Evolutionary conservation across 1,140 invertebrate genomes (phyloP).

Genomic region (Neodiprion fabricii): DNA sequence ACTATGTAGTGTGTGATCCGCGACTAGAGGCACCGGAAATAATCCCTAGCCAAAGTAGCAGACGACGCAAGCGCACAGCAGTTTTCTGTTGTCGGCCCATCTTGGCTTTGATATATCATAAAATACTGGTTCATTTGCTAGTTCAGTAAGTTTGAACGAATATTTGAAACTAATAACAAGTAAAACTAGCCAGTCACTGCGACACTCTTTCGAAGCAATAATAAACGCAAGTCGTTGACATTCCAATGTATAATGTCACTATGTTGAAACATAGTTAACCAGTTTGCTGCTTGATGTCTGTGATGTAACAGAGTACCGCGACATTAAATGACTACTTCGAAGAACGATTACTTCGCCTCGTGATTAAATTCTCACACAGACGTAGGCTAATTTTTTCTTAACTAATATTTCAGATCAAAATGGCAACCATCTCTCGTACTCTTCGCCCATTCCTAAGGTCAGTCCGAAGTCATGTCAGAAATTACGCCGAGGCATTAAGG

Average conservation of each 20-base stretch:
- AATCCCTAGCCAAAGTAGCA: slow-evolving; percentile 11
- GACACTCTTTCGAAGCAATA: not conserved
- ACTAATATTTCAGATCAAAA: slow-evolving; percentile 26
- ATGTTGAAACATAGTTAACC: not conserved
- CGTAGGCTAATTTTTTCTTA: too few species aligned
- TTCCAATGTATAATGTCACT: not conserved
- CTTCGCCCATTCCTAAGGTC: slow-evolving; percentile 49
- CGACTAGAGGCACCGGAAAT: not conserved
- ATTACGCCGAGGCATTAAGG: slow-evolving; percentile 67
- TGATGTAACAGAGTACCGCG: not conserved
- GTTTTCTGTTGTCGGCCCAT: slow-evolving; percentile 6
- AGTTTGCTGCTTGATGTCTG: not conserved
- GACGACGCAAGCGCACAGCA: slow-evolving; percentile 21
- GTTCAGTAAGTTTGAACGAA: not conserved
- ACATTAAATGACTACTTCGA: not conserved
- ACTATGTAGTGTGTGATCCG: not conserved
- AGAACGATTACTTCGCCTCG: too few species aligned
- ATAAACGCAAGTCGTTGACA: not conserved
- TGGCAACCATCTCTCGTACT: slow-evolving; percentile 50
- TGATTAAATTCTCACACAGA: too few species aligned
- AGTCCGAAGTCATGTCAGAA: slow-evolving; percentile 53
- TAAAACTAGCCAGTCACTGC: too few species aligned
- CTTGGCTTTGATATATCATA: slow-evolving; percentile 12
- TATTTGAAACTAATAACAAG: too few species aligned
- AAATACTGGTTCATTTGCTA: slow-evolving; percentile 13